Percentiles rank a stretch among this genome's conserved stretches.
phyloP scores from a whole-genome alignment of 1,140 invertebrate genomes.

The Brachionus paranguensis region DNA sequence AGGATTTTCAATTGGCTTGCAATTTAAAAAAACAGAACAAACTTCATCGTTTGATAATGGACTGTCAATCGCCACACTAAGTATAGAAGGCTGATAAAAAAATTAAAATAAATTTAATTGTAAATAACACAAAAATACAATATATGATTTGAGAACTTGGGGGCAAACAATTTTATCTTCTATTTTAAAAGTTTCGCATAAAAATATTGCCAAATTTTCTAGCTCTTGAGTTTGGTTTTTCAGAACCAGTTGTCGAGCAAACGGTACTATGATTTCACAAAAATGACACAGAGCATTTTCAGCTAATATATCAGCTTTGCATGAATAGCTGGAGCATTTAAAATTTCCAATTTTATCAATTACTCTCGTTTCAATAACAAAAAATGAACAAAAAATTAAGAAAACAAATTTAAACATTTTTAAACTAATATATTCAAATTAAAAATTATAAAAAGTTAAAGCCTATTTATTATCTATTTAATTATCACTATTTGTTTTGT shows the following conservation, averaged over 20 bases:
- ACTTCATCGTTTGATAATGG: neutral
- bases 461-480: neutral
- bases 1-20: constrained; percentile 4
- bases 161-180: constrained; percentile 23
- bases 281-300: neutral
- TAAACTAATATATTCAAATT: neutral
- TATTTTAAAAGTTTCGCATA: constrained; percentile 18
- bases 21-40: neutral
- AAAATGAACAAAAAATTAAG: neutral
- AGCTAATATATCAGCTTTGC: neutral
- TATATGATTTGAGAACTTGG: constrained; percentile 13
- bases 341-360: neutral
- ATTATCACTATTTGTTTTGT: neutral
- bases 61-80: neutral
- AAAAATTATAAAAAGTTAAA: neutral
- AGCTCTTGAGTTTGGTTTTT: constrained; percentile 13
- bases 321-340: neutral
- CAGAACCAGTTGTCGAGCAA: neutral
- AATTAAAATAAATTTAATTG: neutral
- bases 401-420: neutral
- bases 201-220: neutral
- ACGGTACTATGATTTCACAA: neutral
- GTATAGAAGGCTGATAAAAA: neutral
- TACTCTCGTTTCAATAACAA: neutral
- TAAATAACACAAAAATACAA: neutral